Base-by-base conservation (phyloP, 2,797 vertebrate species). In the Muscicapa comitata region DNA sequence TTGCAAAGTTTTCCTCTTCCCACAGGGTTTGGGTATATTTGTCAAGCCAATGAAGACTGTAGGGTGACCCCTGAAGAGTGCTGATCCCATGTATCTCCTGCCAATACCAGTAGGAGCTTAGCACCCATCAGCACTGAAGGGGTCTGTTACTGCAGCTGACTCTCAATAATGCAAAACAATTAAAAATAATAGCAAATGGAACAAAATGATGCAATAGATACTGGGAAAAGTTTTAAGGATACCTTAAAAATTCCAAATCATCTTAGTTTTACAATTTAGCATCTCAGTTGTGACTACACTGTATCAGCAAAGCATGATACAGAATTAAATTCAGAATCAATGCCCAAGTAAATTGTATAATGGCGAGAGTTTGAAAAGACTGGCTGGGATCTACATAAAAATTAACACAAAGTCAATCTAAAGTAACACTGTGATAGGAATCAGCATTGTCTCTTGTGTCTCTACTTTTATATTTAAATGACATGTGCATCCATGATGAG, bases 41-140 rank as follows among this genome's bases (percentile, higher is more conserved):
- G 76, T 76, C 83, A 88, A 9, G 43, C 8, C 45, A 55, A 4
- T 51, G 71, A 83, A 93, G 62, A 48, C 67, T 51, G 51, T 31
- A 33, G 43, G 31, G 40, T 86, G 86, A 93, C 91, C 95, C 65
- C 37, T 59, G 70, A 92, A 47, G 33, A 73, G 21, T 15, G 17
- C 31, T 61, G 63, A 86, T 92, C 54, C 75, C 51, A 15, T 63
- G 28, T 31, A 40, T 50, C 78, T 92, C 55, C 61, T 68, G 42
- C 85, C 93, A 79, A 86, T 90, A 88, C 84, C 94, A 90, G 68
- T 54, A 71, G 54, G 53, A 91, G 75, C 62, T 89, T 87, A 88
- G 38, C 87, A 88, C 71, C 59, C 50, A 18, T 38, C 37, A 74
- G 7, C 81, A 82, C 83, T 65, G 38, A 94, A 92, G 71, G 9